phyloP scores from a whole-genome alignment of 2,797 vertebrate species.

The Acipenser oxyrinchus region DNA sequence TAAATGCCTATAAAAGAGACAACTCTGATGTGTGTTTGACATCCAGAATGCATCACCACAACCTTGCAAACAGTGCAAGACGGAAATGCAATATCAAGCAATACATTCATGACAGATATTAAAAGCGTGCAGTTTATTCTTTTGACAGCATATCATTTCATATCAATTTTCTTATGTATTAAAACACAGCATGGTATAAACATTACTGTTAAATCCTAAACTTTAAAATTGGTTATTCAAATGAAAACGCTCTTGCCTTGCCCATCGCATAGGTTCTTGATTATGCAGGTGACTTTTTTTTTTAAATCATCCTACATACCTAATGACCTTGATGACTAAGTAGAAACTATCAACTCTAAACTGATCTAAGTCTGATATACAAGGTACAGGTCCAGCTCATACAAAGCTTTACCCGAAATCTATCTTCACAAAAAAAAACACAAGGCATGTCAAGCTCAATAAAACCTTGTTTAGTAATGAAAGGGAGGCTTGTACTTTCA shows the following conservation, averaged over 20 bases:
- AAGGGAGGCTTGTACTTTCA: no score
- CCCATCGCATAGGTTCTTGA: no score
- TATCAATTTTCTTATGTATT: background rate
- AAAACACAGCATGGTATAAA: background rate
- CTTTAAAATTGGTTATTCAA: no score
- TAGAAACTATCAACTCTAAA: no score
- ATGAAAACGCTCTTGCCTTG: no score
- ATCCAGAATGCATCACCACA: background rate
- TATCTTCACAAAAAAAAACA: background rate
- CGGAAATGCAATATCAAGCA: background rate
- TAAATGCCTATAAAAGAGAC: background rate
- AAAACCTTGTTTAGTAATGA: no score
- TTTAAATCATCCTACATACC: no score
- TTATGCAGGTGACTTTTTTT: no score
- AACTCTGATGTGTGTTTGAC: background rate
- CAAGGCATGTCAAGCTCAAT: no score
- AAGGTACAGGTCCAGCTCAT: background rate
- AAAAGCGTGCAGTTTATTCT: background rate
- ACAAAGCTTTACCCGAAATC: background rate
- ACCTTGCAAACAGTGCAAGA: background rate
- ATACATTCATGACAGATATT: background rate
- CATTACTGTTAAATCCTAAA: background rate
- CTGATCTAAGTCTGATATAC: no score
- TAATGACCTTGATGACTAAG: no score
- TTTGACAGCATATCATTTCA: slow-evolving; percentile 4